A percentile compares a stretch with the other conserved stretches of the same genome.
Evolutionary conservation across 2,888 invertebrate genomes (phyloP).

Genomic region (Andricus quercusramuli): DNA sequence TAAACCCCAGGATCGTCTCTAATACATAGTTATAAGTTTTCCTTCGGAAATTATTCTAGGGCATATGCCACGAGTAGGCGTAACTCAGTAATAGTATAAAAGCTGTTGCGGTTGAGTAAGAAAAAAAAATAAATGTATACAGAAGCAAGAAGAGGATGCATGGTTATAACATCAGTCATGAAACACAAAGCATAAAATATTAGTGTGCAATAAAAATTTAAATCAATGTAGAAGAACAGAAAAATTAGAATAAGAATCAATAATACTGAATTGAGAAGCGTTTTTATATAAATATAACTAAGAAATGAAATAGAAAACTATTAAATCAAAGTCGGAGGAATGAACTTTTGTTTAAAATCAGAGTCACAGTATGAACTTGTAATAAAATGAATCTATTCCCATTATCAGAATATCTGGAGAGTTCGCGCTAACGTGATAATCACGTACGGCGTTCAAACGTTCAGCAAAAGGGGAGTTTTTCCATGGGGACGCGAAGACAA

Average conservation of each 20-base stretch:
- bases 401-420: slow-evolving; percentile 23
- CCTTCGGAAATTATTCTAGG: slow-evolving; percentile 58
- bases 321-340: too few relatives aligned
- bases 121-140: slow-evolving; percentile 28
- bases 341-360: too few relatives aligned
- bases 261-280: too few relatives aligned
- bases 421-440: slow-evolving; percentile 30
- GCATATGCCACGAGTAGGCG: slow-evolving; percentile 61
- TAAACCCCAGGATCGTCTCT: background rate
- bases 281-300: background rate
- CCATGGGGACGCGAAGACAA: slow-evolving; percentile 28
- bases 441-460: slow-evolving; percentile 12
- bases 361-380: background rate
- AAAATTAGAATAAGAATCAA: background rate
- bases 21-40: slow-evolving; percentile 48
- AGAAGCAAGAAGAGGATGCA: background rate
- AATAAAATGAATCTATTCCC: slow-evolving; percentile 1
- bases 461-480: slow-evolving; percentile 31
- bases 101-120: slow-evolving; percentile 54
- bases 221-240: background rate
- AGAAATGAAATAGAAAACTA: background rate
- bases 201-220: too few relatives aligned
- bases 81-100: slow-evolving; percentile 45
- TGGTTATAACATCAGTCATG: background rate
- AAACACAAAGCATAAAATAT: background rate